Base-by-base conservation (phyloP, 2,797 vertebrate species). In the Mormyrus proboscirostris region DNA sequence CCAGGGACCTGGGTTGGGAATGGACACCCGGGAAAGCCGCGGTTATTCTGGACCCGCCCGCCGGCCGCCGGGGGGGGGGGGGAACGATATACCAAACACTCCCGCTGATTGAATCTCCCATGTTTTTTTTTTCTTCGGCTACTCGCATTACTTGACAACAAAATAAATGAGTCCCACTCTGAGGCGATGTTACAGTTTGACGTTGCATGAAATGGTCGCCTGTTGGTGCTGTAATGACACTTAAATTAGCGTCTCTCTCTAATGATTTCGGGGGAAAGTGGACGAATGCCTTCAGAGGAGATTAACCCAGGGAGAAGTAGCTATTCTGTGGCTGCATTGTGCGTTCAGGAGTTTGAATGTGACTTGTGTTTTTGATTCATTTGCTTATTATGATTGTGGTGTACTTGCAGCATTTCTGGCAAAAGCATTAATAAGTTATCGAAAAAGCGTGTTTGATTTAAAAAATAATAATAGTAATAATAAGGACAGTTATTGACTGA, bases 241-340 rank as follows among this genome's bases (percentile, higher is more conserved):
- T 87, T 87, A 87, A 57, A 87, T 87, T 57, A 87, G 85, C 29
- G 85, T 87, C 53, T 87, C 85, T 53, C 51, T 87, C 85, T 87
- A 87, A 87, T 33, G 53, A 57, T 57, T 57, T 57, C 33, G 29
- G 51, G 25, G 85, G 53, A 87, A 44, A 87, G 85, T 19, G 51
- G 85, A 87, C 51, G 10, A 86, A 51, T 53, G 84, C 25, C 84
- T 53, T 51, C 51, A 38, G 79, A 86, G 50, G n/a, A 51, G 49
- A 53, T 55, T 53, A 51, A 25, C 14, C 49, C 50, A 25, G 84
- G 14, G 29, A 53, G 51, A 57, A 4, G 50, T 19, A 33, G 79
- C 38, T 44, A 12, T n/a, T 73, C 65, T 73, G 6, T 73, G 65
- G 65, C 29, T 33, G 29, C 65, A 73, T 73, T 47, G 49, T 84